These are phyloP conservation scores for Ditylenchus dipsaci DNA, from an alignment of 1,140 invertebrate species.

Conservation along the genomic window DNA sequence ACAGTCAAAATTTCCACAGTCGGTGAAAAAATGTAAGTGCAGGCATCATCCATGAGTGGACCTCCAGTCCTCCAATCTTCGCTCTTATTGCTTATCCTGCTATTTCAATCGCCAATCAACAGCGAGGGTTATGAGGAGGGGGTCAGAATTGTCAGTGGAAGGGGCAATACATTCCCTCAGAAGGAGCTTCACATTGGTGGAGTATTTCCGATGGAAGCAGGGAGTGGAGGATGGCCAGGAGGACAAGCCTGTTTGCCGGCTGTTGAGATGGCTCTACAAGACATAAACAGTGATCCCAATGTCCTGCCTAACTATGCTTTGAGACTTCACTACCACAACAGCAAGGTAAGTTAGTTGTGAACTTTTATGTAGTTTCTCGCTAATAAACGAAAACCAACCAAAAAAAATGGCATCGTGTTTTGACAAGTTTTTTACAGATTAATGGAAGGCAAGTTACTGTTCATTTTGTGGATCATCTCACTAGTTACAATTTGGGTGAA, in stretches of 20 bases:
- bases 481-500: too few species aligned
- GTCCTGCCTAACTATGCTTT: constrained; percentile 85
- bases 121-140: not conserved
- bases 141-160: not conserved
- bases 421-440: not conserved
- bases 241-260: constrained; percentile 69
- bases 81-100: not conserved
- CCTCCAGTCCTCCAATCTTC: not conserved
- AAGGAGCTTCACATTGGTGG: constrained; percentile 80
- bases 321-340: constrained; percentile 88
- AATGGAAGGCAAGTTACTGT: not conserved
- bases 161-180: constrained; percentile 6
- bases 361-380: too few species aligned
- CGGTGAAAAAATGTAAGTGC: too few species aligned
- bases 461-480: too few species aligned
- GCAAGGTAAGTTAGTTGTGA: constrained; percentile 74
- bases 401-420: not conserved
- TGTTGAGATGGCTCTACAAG: constrained; percentile 84
- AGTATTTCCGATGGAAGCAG: constrained; percentile 94
- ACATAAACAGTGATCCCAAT: constrained; percentile 84
- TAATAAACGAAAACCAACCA: too few species aligned
- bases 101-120: not conserved
- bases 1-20: too few species aligned
- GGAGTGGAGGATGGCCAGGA: constrained; percentile 72
- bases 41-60: too few species aligned